Conservation (phyloP, 2,113 vertebrate genomes). For the Typhlomys cinereus region DNA sequence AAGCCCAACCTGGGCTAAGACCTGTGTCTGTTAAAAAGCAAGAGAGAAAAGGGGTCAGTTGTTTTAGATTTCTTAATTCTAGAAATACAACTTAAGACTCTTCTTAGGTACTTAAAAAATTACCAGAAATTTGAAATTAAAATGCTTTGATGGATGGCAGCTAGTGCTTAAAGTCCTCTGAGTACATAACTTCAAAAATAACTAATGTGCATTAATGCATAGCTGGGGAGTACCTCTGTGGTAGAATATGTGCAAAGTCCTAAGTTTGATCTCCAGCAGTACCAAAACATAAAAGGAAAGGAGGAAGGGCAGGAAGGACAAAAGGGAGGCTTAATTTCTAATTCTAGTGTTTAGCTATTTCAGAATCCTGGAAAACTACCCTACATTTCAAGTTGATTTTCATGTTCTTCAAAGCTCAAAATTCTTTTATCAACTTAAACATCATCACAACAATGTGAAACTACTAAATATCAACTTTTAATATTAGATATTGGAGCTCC, state of each 20-base stretch:
- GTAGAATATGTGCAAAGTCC: background rate
- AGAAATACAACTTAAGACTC: background rate
- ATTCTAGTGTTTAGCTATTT: background rate
- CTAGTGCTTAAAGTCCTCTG: background rate
- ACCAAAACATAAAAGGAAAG: background rate
- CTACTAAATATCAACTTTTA: background rate
- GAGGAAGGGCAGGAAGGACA: no score
- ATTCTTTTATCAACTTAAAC: background rate
- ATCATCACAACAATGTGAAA: background rate
- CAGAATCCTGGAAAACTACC: background rate
- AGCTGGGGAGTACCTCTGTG: background rate
- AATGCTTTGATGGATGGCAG: background rate
- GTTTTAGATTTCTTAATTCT: slow-evolving; percentile 22
- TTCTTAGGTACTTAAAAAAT: background rate
- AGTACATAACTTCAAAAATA: background rate
- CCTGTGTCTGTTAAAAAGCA: background rate
- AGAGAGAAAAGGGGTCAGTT: background rate
- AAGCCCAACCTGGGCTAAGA: background rate
- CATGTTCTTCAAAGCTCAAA: background rate
- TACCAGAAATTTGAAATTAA: background rate
- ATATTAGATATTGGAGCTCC: background rate
- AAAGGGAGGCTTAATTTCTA: background rate
- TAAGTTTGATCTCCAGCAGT: background rate
- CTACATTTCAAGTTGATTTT: background rate
- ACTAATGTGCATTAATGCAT: no score